Evolutionary conservation across 2,888 invertebrate genomes (phyloP).

Genomic region (Heteropelma amictum): DNA sequence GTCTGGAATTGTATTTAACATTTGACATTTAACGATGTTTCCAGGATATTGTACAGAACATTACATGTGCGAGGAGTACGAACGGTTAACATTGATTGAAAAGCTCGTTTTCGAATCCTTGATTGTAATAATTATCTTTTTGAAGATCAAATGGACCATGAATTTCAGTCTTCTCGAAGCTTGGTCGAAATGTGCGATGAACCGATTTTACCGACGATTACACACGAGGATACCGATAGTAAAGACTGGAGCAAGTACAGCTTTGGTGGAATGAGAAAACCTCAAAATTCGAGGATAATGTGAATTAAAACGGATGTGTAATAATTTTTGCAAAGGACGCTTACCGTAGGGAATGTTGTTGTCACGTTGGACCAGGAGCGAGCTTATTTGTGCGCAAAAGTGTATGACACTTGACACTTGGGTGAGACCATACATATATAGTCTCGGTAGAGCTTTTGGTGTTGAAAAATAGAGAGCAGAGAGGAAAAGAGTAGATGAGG

Average conservation of each 20-base stretch:
- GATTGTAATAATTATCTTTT: too few species aligned
- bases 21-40: conserved; percentile 12
- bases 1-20: conserved; percentile 7
- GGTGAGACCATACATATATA: conserved; percentile 43
- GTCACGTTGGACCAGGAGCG: conserved; percentile 8
- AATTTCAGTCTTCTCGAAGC: too few species aligned
- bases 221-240: too few species aligned
- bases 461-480: conserved; percentile 35
- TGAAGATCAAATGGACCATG: too few species aligned
- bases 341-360: conserved; percentile 17
- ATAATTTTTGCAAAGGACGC: too few species aligned
- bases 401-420: conserved; percentile 63
- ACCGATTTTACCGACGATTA: too few species aligned
- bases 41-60: conserved; percentile 11
- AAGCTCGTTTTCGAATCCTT: not conserved
- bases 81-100: too few species aligned
- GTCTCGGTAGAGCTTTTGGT: conserved; percentile 55
- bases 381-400: conserved; percentile 65
- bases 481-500: conserved; percentile 31
- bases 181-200: too few species aligned
- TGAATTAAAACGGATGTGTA: too few species aligned
- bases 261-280: too few species aligned
- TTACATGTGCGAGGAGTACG: not conserved
- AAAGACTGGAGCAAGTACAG: too few species aligned
- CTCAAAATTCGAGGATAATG: too few species aligned